Evolutionary conservation across 92 coral and sea anemone genomes (phyloP).

Genomic region (Porites divaricata): DNA sequence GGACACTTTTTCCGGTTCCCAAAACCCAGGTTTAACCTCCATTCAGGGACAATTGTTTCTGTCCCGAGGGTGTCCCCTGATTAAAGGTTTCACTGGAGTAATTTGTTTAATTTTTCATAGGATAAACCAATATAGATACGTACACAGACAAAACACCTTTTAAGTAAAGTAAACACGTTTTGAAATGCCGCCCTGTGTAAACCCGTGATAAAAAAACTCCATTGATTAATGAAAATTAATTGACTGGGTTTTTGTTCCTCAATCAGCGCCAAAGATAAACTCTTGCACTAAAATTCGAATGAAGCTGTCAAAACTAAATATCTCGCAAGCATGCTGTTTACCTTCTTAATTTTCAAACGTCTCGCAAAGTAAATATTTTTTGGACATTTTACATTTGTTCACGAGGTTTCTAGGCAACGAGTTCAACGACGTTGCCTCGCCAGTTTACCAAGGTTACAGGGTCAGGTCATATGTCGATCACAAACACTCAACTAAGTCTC

Average conservation of each 20-base stretch:
- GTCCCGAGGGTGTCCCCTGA: too few relatives aligned
- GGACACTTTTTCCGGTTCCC: too few relatives aligned
- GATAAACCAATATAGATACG: not conserved
- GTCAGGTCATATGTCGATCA: too few relatives aligned
- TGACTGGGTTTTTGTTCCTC: not conserved
- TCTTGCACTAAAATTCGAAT: not conserved
- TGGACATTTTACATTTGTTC: not conserved
- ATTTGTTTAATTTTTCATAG: not conserved
- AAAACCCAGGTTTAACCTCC: too few relatives aligned
- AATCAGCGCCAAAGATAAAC: not conserved
- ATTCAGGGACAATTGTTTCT: too few relatives aligned
- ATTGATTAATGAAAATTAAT: too few relatives aligned
- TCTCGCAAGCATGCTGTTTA: not conserved
- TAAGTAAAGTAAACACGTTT: not conserved
- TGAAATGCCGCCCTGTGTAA: not conserved
- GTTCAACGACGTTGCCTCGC: not conserved
- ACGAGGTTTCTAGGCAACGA: not conserved
- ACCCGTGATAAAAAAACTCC: not conserved
- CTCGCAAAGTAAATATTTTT: not conserved
- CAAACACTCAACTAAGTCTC: too few relatives aligned
- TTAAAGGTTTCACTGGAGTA: too few relatives aligned
- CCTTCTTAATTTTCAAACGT: not conserved
- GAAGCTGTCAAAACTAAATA: not conserved
- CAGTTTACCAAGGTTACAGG: too few relatives aligned
- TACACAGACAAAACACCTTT: not conserved